These are phyloP conservation scores for Cherax quadricarinatus DNA, from an alignment of 1,140 invertebrate species.

Conservation along the genomic window DNA sequence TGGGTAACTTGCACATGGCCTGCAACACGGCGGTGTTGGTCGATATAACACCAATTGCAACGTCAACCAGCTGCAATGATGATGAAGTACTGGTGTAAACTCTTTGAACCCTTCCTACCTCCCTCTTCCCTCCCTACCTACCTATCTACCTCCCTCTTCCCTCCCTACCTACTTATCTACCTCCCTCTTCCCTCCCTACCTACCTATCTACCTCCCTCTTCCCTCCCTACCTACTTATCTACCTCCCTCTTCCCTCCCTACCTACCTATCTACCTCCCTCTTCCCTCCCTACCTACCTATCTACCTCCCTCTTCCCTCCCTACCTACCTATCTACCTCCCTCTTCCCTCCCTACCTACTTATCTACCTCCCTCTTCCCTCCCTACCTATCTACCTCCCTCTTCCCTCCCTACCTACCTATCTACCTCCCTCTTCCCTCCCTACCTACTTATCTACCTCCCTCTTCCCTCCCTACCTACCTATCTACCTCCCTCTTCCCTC, in stretches of 20 bases:
- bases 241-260: not conserved
- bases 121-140: not conserved
- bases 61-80: constrained; percentile 14
- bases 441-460: too few species aligned
- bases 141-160: not conserved
- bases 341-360: not conserved
- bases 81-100: not conserved
- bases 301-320: not conserved
- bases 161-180: not conserved
- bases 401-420: not conserved
- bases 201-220: not conserved
- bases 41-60: constrained; percentile 9
- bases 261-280: not conserved
- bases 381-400: not conserved
- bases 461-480: too few species aligned
- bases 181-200: too few species aligned
- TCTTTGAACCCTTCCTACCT: not conserved
- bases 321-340: not conserved
- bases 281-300: not conserved
- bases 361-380: not conserved
- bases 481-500: too few species aligned
- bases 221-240: not conserved
- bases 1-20: not conserved
- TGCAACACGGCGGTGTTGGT: not conserved
- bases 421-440: too few species aligned